Base-by-base conservation (phyloP, 2,797 vertebrate genomes). In the Lophura swinhoii region DNA sequence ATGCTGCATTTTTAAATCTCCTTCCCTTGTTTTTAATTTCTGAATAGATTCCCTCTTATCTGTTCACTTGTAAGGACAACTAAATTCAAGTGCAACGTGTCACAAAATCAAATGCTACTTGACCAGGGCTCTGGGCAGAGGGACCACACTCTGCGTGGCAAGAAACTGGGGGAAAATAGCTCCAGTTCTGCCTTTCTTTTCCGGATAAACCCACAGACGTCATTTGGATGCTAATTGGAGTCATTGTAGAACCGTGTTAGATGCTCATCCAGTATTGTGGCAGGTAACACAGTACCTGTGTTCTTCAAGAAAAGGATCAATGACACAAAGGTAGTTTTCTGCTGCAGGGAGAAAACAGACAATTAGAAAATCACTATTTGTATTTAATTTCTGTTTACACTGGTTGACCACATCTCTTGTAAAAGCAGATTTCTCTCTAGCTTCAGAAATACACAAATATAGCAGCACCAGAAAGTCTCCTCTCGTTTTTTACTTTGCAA, bases 401-500 rank as follows among this genome's bases (percentile, higher is more conserved):
- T 96, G 89, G 90, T 84, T 97, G 95, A 97, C 95, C 92, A 94
- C 95, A 80, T 95, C 92, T 97, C 96, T 97, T 77, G 80, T 89
- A 84, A 95, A 87, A 29, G 5, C 74, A 2, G 67, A 35, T 94
- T 97, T 92, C 96, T 95, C 96, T 92, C 95, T 87, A 93, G 84
- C 92, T 92, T 96, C 93, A 95, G 90, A 96, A 95, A 91, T 70
- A 95, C 72, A 93, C 84, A 94, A 96, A 97, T 93, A 92, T 87
- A 97, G 95, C 95, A 93, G 96, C 91, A 95, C 94, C 96, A 97
- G 77, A 96, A 96, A 96, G 95, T 96, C 91, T 95, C 96, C 96
- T 97, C 90, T 94, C 91, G 70, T 96, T 97, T 96, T 97, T 97
- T 96, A 96, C 96, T 98, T 98, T 98, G 97, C 97, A 98, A 97